Evolutionary conservation across 2,113 vertebrate genomes (phyloP).

Genomic region (Callithrix jacchus): DNA sequence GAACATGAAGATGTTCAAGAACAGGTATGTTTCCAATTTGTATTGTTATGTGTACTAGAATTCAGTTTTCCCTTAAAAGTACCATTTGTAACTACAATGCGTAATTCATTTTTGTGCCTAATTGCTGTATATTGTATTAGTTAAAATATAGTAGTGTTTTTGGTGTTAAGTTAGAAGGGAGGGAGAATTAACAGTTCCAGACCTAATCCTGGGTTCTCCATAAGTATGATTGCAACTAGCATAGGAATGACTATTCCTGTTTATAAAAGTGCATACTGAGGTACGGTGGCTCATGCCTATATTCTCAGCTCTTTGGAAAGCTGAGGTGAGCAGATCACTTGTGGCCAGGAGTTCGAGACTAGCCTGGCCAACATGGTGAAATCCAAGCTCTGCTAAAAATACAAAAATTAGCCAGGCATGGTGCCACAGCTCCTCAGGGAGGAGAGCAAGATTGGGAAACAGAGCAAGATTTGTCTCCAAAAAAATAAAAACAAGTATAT

Average conservation of each 20-base stretch:
- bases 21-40: constrained; percentile 86
- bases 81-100: neutral
- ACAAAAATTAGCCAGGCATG: too few relatives aligned
- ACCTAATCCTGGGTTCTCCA: neutral
- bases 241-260: neutral
- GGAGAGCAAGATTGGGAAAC: too few relatives aligned
- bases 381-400: too few relatives aligned
- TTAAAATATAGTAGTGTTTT: constrained; percentile 12
- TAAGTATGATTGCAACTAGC: neutral
- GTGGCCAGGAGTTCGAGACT: too few relatives aligned
- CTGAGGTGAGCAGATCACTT: too few relatives aligned
- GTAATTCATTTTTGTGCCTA: constrained; percentile 12
- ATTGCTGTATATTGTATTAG: neutral
- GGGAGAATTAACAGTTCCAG: neutral
- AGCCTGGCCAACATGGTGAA: too few relatives aligned
- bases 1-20: constrained; percentile 96
- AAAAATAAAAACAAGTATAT: too few relatives aligned
- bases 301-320: too few relatives aligned
- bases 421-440: too few relatives aligned
- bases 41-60: neutral
- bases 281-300: too few relatives aligned
- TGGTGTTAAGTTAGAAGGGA: neutral
- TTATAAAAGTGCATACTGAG: neutral
- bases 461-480: too few relatives aligned
- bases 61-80: constrained; percentile 47